A percentile compares a stretch with the other conserved stretches of the same genome.
These are phyloP conservation scores for Lithophane socia DNA, from an alignment of 2,888 invertebrate genomes.

Conservation along the genomic window DNA sequence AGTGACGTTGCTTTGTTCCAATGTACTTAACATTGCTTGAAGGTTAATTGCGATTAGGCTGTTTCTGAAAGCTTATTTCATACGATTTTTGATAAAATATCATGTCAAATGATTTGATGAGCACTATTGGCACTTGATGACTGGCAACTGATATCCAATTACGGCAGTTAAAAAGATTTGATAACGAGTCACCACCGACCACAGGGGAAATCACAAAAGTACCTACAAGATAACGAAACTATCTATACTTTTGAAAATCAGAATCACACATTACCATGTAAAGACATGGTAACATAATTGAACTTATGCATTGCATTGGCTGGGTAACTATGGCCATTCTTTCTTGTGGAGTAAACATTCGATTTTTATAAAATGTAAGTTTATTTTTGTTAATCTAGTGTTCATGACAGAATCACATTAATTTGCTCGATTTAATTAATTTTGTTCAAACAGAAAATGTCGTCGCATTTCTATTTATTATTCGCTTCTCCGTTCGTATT, in stretches of 20 bases:
- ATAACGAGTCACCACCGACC: too few species aligned
- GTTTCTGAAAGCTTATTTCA: not conserved
- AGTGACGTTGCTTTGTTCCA: not conserved
- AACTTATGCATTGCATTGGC: not conserved
- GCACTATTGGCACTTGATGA: not conserved
- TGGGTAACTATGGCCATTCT: too few species aligned
- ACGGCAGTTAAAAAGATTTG: not conserved
- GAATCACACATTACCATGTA: not conserved
- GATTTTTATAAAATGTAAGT: conserved; percentile 4
- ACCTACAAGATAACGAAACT: not conserved
- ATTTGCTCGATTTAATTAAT: conserved; percentile 38
- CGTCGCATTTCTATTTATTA: conserved; percentile 18
- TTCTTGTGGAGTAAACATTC: not conserved
- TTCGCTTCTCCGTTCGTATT: not conserved
- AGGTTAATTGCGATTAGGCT: not conserved
- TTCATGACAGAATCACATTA: conserved; percentile 37
- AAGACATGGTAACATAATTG: not conserved
- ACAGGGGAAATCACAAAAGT: not conserved
- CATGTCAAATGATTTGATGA: not conserved
- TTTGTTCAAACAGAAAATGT: conserved; percentile 16
- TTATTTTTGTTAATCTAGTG: conserved; percentile 30
- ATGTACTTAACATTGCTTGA: not conserved
- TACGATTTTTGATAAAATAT: not conserved
- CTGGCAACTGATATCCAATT: too few species aligned
- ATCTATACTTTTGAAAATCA: not conserved